Percentiles rank a stretch among this genome's conserved stretches.
phyloP scores from a whole-genome alignment of 1,140 invertebrate species.

The Hyles euphorbiae region DNA sequence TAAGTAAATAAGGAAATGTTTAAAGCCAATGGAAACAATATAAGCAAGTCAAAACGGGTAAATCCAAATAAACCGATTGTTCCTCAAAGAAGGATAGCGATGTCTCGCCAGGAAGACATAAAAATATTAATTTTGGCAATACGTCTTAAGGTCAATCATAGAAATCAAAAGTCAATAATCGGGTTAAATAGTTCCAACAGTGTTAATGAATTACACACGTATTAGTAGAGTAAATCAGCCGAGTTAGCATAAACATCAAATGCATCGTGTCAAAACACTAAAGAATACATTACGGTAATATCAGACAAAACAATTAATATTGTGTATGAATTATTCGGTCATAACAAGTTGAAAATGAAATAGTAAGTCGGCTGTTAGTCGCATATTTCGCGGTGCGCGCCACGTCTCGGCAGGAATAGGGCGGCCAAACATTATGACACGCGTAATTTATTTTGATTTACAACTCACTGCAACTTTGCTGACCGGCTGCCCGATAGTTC shows the following conservation, averaged over 20 bases:
- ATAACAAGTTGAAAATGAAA: no score
- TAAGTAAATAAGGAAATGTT: neutral
- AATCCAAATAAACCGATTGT: neutral
- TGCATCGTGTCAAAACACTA: no score
- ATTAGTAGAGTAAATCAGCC: no score
- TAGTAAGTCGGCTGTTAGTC: neutral
- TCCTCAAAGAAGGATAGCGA: neutral
- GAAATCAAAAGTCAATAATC: neutral
- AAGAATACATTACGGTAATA: no score
- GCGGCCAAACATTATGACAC: constrained; percentile 44
- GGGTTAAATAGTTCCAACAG: no score
- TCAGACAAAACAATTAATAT: no score
- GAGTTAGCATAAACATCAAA: no score
- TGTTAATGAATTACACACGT: no score
- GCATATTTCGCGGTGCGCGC: neutral
- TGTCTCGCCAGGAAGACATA: neutral
- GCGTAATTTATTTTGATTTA: constrained; percentile 45
- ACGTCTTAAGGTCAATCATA: neutral
- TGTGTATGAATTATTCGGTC: no score
- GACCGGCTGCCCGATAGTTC: constrained; percentile 10
- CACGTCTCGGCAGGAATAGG: constrained; percentile 20
- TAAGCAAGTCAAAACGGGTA: neutral
- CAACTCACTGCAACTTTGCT: constrained; percentile 24
- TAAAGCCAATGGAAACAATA: neutral
- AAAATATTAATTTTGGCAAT: neutral